Conservation (phyloP, 2,888 invertebrate species). For the Drosophila koepferae region DNA sequence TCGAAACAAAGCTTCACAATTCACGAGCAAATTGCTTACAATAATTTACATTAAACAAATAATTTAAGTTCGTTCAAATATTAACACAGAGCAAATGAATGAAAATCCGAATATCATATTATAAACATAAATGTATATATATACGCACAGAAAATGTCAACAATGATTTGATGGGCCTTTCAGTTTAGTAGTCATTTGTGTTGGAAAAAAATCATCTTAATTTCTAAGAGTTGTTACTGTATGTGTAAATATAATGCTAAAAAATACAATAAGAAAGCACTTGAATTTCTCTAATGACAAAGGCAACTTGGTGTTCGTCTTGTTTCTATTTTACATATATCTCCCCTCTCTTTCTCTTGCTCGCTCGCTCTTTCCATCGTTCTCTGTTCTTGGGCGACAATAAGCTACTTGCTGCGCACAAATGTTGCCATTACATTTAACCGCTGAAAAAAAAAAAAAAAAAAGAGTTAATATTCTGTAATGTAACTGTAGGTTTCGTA, state of each 20-base stretch:
- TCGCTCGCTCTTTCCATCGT: background rate
- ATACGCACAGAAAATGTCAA: constrained; percentile 15
- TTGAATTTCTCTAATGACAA: constrained; percentile 74
- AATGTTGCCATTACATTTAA: constrained; percentile 31
- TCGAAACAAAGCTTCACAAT: constrained; percentile 31
- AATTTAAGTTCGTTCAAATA: constrained; percentile 13
- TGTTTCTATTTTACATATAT: constrained; percentile 32
- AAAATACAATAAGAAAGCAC: constrained; percentile 75
- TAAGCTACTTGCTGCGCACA: constrained; percentile 12
- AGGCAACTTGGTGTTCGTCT: constrained; percentile 79
- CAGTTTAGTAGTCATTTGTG: constrained; percentile 23
- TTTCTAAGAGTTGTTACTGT: constrained; percentile 35
- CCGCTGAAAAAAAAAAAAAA: constrained; percentile 52
- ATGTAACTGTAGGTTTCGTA: background rate
- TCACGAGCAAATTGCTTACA: constrained; percentile 27
- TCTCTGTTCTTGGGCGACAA: constrained; percentile 5
- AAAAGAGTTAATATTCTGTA: background rate
- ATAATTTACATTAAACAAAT: constrained; percentile 36
- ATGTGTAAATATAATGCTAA: constrained; percentile 43
- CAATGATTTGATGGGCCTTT: constrained; percentile 11
- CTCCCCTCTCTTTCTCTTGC: background rate
- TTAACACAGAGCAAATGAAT: constrained; percentile 9
- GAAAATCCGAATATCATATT: constrained; percentile 15
- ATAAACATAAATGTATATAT: background rate
- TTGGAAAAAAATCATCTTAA: constrained; percentile 29